These are phyloP conservation scores for Dissostichus mawsoni DNA, from an alignment of 2,113 vertebrate species.

Conservation along the genomic window DNA sequence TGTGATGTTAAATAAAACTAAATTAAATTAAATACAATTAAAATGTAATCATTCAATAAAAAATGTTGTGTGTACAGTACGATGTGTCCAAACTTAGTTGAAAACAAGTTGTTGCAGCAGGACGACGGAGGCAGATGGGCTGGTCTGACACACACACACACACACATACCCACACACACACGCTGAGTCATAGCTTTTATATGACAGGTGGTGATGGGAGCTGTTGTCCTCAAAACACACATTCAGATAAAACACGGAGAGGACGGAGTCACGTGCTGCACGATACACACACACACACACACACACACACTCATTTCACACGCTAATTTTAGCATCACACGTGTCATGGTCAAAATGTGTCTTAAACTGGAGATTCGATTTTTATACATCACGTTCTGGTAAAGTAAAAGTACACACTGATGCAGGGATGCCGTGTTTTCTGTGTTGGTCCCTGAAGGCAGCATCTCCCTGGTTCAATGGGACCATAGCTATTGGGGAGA, in stretches of 20 bases:
- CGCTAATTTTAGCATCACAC: not conserved
- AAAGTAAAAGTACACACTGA: too few species aligned
- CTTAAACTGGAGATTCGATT: too few species aligned
- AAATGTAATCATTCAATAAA: too few species aligned
- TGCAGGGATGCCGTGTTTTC: too few species aligned
- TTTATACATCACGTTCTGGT: too few species aligned
- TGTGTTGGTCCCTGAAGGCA: too few species aligned
- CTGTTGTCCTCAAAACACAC: conserved; percentile 56
- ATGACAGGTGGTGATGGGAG: conserved; percentile 64
- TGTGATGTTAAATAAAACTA: too few species aligned
- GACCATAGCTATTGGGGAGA: too few species aligned
- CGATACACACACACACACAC: too few species aligned
- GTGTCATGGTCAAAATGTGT: too few species aligned
- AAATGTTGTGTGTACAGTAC: not conserved
- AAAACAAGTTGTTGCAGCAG: conserved; percentile 41
- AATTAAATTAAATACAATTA: too few species aligned
- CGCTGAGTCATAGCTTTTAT: conserved; percentile 60
- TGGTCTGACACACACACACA: conserved; percentile 31
- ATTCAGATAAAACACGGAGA: conserved; percentile 27
- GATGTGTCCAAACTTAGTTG: not conserved
- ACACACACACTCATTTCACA: not conserved
- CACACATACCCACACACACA: conserved; percentile 27
- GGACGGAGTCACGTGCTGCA: conserved; percentile 5
- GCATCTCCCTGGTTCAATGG: too few species aligned
- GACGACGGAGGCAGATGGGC: conserved; percentile 52